A percentile compares a stretch with the other conserved stretches of the same genome.
These are phyloP conservation scores for Labeo rohita DNA, from an alignment of 2,113 vertebrate species.

Conservation along the genomic window DNA sequence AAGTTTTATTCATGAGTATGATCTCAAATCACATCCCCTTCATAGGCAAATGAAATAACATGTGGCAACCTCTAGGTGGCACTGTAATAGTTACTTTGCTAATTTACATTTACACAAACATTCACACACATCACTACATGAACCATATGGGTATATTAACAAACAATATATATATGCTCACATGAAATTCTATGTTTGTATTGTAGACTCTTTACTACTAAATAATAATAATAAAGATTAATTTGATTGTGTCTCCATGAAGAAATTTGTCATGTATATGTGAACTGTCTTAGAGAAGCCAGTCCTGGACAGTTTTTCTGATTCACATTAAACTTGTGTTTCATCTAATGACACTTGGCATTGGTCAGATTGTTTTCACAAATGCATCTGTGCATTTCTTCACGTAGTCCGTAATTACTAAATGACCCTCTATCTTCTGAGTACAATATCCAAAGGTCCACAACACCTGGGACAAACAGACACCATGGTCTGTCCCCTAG, in stretches of 20 bases:
- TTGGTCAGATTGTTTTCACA: not conserved
- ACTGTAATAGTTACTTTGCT: not conserved
- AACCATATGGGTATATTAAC: too few relatives aligned
- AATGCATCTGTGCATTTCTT: not conserved
- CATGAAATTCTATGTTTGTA: too few relatives aligned
- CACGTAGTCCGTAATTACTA: not conserved
- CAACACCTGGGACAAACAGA: not conserved
- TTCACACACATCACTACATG: too few relatives aligned
- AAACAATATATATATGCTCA: too few relatives aligned
- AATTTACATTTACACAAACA: not conserved
- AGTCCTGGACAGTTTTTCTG: not conserved
- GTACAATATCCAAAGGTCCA: not conserved
- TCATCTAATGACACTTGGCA: not conserved
- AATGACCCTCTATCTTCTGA: not conserved
- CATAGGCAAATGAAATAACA: not conserved
- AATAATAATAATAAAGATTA: too few relatives aligned
- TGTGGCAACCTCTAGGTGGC: not conserved
- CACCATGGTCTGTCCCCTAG: not conserved
- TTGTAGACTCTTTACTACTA: too few relatives aligned
- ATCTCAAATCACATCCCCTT: not conserved
- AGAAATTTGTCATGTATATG: not conserved
- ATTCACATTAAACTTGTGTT: not conserved
- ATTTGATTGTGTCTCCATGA: too few relatives aligned
- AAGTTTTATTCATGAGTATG: too few relatives aligned
- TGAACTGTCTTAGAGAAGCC: not conserved